Conservation (phyloP, 2,797 vertebrate genomes). For the Steatocranus sp. region DNA sequence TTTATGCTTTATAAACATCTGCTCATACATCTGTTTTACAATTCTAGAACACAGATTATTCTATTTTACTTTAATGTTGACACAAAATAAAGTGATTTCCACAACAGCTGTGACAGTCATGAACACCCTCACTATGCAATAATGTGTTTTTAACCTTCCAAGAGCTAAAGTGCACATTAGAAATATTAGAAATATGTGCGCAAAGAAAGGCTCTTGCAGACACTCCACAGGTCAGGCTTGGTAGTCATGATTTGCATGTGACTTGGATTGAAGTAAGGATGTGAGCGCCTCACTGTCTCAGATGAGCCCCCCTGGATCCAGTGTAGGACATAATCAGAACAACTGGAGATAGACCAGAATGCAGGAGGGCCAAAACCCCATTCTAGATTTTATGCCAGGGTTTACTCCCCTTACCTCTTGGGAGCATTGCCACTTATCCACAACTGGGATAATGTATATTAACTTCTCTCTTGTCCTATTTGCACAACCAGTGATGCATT, state of each 20-base stretch:
- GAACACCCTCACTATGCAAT: rapidly evolving
- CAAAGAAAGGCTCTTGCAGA: neutral
- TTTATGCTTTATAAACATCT: neutral
- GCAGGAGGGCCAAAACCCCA: neutral
- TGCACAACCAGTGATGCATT: neutral
- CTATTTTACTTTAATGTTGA: neutral
- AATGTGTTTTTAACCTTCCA: neutral
- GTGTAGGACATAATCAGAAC: neutral
- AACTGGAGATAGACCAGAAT: neutral
- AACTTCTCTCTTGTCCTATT: neutral
- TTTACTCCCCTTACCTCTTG: neutral
- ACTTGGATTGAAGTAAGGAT: neutral
- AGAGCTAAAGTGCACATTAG: rapidly evolving
- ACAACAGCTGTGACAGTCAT: neutral
- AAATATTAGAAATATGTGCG: neutral
- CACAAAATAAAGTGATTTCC: neutral
- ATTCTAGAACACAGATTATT: neutral
- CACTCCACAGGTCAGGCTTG: neutral
- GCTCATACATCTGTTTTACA: neutral
- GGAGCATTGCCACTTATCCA: neutral
- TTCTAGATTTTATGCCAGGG: neutral
- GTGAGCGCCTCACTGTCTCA: rapidly evolving
- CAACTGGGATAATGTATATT: neutral
- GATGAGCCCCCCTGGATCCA: neutral
- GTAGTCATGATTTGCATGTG: neutral